phyloP scores from a whole-genome alignment of 2,888 invertebrate species.

The Parasteatoda lunata region DNA sequence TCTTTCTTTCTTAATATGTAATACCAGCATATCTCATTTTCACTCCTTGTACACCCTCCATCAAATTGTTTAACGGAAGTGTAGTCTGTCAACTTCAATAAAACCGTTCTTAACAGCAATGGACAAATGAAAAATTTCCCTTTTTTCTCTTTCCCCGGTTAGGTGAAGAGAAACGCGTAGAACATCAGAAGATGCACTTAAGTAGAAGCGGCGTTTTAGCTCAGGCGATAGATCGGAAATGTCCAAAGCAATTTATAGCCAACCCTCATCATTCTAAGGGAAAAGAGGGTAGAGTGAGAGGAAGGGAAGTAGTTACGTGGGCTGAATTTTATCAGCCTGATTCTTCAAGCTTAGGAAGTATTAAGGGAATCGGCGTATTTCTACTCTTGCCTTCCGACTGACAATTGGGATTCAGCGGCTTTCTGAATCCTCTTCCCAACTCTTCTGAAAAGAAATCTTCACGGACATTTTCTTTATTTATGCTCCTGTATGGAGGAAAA shows the following conservation, averaged over 20 bases:
- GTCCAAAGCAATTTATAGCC: conserved; percentile 49
- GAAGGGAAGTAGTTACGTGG: conserved; percentile 23
- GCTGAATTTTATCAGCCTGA: conserved; percentile 26
- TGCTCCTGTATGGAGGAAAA: too few relatives aligned
- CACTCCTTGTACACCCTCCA: conserved; percentile 18
- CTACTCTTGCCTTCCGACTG: neutral
- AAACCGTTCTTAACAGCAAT: conserved; percentile 33
- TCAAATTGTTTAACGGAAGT: conserved; percentile 36
- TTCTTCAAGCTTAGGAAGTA: conserved; percentile 5
- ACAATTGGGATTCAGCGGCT: neutral
- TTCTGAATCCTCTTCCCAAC: neutral
- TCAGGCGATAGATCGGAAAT: conserved; percentile 45
- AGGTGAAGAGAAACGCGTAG: neutral
- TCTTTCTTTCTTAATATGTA: neutral
- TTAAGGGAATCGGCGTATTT: conserved; percentile 2
- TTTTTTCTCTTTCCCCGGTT: neutral
- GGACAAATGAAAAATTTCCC: conserved; percentile 51
- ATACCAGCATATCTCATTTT: conserved; percentile 23
- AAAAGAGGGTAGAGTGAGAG: neutral
- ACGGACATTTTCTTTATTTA: too few relatives aligned
- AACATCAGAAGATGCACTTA: conserved; percentile 40
- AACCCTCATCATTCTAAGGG: conserved; percentile 26
- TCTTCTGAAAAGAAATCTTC: too few relatives aligned
- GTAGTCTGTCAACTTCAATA: conserved; percentile 49
- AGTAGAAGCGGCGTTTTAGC: conserved; percentile 41